These are phyloP conservation scores for Alsophila aescularia DNA, from an alignment of 2,888 invertebrate genomes.

Conservation along the genomic window DNA sequence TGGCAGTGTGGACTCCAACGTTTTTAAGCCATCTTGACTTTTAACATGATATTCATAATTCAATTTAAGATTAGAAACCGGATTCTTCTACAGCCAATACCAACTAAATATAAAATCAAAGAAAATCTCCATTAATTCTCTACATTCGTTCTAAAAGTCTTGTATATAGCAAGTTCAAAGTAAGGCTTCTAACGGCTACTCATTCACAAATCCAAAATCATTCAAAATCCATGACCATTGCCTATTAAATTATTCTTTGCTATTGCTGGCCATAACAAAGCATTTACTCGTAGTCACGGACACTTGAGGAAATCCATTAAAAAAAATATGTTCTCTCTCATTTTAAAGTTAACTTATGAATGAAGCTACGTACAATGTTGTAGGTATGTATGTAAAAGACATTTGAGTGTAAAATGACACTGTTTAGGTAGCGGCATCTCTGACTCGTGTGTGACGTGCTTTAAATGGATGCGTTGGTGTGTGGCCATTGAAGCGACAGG, in stretches of 20 bases:
- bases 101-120: too few relatives aligned
- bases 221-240: too few relatives aligned
- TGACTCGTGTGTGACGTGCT: constrained; percentile 53
- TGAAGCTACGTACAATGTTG: constrained; percentile 22
- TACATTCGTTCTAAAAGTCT: too few relatives aligned
- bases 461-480: constrained; percentile 36
- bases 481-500: constrained; percentile 39
- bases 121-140: too few relatives aligned
- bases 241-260: constrained; percentile 1
- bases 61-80: too few relatives aligned
- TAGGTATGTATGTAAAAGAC: constrained; percentile 25
- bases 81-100: too few relatives aligned
- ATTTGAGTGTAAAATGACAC: constrained; percentile 57
- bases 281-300: constrained; percentile 27
- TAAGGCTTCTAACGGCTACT: too few relatives aligned
- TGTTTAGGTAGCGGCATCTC: constrained; percentile 73
- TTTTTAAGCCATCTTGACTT: too few relatives aligned
- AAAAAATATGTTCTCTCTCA: constrained; percentile 26
- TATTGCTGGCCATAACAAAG: constrained; percentile 6
- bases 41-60: too few relatives aligned
- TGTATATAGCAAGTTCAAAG: too few relatives aligned
- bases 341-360: constrained; percentile 17
- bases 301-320: constrained; percentile 35
- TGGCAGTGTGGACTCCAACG: too few relatives aligned
- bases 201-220: constrained; percentile 26